Percentiles rank a stretch among this genome's conserved stretches.
These are phyloP conservation scores for Siniperca scherzeri DNA, from an alignment of 2,797 vertebrate species.

Conservation along the genomic window DNA sequence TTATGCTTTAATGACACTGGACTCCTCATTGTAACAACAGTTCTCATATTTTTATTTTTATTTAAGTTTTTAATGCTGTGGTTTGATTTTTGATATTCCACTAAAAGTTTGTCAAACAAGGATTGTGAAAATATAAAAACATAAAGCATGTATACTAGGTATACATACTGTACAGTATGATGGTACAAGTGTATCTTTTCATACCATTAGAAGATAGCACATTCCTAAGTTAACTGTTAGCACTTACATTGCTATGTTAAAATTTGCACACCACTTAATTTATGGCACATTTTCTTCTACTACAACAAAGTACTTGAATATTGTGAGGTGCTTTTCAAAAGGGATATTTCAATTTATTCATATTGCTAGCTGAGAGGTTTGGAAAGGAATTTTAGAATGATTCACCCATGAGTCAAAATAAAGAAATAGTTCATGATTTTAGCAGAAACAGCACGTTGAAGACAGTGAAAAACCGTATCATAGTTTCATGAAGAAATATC, in stretches of 20 bases:
- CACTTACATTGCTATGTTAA: no score
- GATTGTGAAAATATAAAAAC: neutral
- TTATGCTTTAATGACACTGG: neutral
- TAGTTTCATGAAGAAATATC: constrained; percentile 17
- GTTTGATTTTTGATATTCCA: neutral
- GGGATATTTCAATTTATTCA: neutral
- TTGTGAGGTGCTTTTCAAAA: neutral
- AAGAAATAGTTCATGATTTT: constrained; percentile 1
- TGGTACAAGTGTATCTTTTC: neutral
- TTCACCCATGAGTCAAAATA: neutral
- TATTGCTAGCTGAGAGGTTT: neutral
- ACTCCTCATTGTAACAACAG: neutral
- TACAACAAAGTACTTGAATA: no score
- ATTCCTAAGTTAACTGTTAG: no score
- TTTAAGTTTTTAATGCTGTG: neutral
- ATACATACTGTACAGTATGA: neutral
- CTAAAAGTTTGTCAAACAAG: neutral
- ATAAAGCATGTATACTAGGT: neutral
- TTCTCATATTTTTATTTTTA: no score
- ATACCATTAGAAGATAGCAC: no score
- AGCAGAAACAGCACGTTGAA: constrained; percentile 2
- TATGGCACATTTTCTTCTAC: no score
- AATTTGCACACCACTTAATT: no score
- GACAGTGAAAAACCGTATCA: neutral
- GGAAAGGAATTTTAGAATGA: neutral